phyloP scores from a whole-genome alignment of 1,140 invertebrate genomes.

The Adelges cooleyi region DNA sequence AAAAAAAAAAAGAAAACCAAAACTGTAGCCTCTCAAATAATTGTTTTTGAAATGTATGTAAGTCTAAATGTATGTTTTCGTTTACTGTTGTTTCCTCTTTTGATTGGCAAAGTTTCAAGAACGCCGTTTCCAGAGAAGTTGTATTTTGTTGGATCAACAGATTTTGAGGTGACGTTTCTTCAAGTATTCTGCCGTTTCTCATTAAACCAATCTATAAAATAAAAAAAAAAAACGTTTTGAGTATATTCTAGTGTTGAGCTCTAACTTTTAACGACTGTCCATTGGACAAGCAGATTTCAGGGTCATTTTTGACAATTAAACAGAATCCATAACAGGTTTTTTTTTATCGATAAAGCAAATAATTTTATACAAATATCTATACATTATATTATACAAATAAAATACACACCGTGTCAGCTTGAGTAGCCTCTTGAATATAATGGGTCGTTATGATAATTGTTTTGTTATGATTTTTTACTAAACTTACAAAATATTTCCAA shows the following conservation, averaged over 20 bases:
- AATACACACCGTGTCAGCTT: slow-evolving; percentile 61
- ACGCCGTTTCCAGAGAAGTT: slow-evolving; percentile 47
- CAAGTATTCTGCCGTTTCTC: neutral
- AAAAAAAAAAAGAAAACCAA: too few species aligned
- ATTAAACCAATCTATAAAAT: slow-evolving; percentile 4
- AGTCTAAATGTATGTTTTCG: too few species aligned
- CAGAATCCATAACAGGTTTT: neutral
- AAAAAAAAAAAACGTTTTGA: too few species aligned
- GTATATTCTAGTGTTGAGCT: neutral
- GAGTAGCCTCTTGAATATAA: slow-evolving; percentile 82
- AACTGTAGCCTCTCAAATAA: too few species aligned
- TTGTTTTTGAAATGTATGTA: too few species aligned
- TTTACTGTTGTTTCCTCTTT: too few species aligned
- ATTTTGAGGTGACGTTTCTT: slow-evolving; percentile 37
- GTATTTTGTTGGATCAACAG: slow-evolving; percentile 41
- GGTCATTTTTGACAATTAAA: neutral
- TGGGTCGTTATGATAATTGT: slow-evolving; percentile 83
- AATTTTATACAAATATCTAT: neutral
- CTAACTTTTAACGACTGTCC: neutral
- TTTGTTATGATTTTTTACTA: slow-evolving; percentile 51
- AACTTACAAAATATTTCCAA: slow-evolving; percentile 69
- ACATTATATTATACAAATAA: neutral
- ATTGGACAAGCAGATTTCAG: neutral
- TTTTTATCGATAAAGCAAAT: neutral
- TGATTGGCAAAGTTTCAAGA: slow-evolving; percentile 42